Base-by-base conservation (phyloP, 2,113 vertebrate species). In the Rana temporaria region DNA sequence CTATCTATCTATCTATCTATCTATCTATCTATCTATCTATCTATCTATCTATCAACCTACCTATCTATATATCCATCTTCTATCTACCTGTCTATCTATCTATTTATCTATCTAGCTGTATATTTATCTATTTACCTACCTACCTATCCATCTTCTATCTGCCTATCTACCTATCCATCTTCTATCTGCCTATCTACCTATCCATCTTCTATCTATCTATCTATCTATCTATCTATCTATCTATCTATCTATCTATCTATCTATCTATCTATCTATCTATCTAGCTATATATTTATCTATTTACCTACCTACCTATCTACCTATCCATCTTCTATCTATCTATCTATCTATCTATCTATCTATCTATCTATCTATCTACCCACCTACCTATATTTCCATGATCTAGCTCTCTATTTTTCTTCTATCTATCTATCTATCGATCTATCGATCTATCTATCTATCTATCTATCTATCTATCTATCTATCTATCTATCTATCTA, bases 221-320 rank as follows among this genome's bases (percentile, higher is more conserved):
- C 66, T 48, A 42, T 68, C 66, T 68, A 42, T 68, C 34, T 42
- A 20, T 68, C 34, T 68, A 68, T 68, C 66, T 68, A 68, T 68
- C 18, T 68, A 20, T 32, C 18, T 67, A 32, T 52, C n/a, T 69
- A 18, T 19, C 20, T 70, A 22, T 53, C 68, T 20, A 18, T 6
- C 38, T 20, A 42, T 42, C 5, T 42, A 9, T 42, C 38, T 42
- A 42, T 42, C 38, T 42, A 42, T 42, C 38, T 42, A 42, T 42
- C 38, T 42, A 42, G 2, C 38, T 42, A 42, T 42, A 6, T 42
- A 48, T 48, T 3, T 48, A 48, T 48, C 42, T 48, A 48, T 48
- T 3, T 48, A 48, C 3, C 26, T 30, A 30, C 3, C 26, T 30
- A 30, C 3, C 26, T 30, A 30, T 42, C 38, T 48, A 48, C 3